Conservation (phyloP, 2,797 vertebrate species). For the Neomorphus geoffroyi region DNA sequence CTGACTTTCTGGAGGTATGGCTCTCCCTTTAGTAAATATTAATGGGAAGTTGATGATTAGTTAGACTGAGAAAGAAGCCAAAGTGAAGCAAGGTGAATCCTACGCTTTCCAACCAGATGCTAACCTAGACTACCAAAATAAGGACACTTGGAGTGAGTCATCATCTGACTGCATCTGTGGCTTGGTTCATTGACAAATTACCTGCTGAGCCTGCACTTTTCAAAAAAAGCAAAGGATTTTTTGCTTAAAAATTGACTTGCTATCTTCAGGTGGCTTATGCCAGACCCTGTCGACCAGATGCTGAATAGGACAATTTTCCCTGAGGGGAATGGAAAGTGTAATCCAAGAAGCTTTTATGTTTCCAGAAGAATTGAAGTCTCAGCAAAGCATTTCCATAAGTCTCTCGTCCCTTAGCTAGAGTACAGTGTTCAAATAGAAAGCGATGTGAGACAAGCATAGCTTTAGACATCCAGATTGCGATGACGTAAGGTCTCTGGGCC, state of each 20-base stretch:
- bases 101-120: neutral
- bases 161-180: neutral
- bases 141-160: neutral
- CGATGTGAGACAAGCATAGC: neutral
- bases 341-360: slow-evolving; percentile 1
- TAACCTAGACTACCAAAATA: neutral
- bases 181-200: neutral
- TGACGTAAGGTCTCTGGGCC: neutral
- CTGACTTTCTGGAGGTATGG: neutral
- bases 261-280: neutral
- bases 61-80: neutral
- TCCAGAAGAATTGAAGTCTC: neutral
- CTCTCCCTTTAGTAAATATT: neutral
- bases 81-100: neutral
- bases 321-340: neutral
- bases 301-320: neutral
- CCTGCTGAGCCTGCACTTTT: neutral
- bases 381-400: neutral
- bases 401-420: neutral
- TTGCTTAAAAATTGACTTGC: neutral
- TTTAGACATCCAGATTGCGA: neutral
- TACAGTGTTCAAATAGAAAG: neutral
- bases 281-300: neutral
- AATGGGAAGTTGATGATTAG: neutral
- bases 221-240: neutral